Percentiles rank a stretch among this genome's conserved stretches.
phyloP scores from a whole-genome alignment of 23 tunicate genomes.

The Phallusia fumigata region DNA sequence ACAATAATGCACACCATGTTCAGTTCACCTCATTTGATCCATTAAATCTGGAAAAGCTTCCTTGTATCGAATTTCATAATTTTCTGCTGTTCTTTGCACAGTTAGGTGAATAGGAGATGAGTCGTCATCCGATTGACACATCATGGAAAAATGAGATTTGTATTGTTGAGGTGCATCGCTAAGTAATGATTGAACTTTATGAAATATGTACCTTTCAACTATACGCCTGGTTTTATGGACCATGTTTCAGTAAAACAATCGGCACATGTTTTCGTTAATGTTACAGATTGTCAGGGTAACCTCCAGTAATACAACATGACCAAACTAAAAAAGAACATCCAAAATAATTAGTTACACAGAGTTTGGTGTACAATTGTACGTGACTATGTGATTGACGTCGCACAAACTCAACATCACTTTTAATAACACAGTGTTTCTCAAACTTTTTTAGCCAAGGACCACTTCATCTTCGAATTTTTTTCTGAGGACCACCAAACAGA shows the following conservation, averaged over 20 bases:
- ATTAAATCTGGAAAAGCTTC: conserved; percentile 58
- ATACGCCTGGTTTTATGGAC: conserved; percentile 74
- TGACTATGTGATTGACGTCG: too few relatives aligned
- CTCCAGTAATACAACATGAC: too few relatives aligned
- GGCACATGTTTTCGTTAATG: neutral
- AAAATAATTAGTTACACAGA: too few relatives aligned
- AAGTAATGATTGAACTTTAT: conserved; percentile 20
- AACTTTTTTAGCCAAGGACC: too few relatives aligned
- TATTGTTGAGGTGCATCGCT: neutral
- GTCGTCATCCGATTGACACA: neutral
- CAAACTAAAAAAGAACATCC: too few relatives aligned
- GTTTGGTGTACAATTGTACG: too few relatives aligned
- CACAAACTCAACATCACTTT: too few relatives aligned
- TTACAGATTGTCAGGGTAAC: neutral
- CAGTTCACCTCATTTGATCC: conserved; percentile 40
- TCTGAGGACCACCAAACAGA: too few relatives aligned
- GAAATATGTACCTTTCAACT: conserved; percentile 68
- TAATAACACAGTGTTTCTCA: too few relatives aligned
- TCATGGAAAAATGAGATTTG: neutral
- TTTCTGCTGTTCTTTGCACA: conserved; percentile 33
- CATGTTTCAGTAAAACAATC: conserved; percentile 30
- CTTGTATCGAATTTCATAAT: conserved; percentile 56
- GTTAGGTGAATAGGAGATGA: conserved; percentile 9
- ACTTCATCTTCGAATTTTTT: too few relatives aligned
- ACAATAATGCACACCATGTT: too few relatives aligned